Evolutionary conservation across 2,797 vertebrate genomes (phyloP).

Genomic region (Pagetopsis macropterus): DNA sequence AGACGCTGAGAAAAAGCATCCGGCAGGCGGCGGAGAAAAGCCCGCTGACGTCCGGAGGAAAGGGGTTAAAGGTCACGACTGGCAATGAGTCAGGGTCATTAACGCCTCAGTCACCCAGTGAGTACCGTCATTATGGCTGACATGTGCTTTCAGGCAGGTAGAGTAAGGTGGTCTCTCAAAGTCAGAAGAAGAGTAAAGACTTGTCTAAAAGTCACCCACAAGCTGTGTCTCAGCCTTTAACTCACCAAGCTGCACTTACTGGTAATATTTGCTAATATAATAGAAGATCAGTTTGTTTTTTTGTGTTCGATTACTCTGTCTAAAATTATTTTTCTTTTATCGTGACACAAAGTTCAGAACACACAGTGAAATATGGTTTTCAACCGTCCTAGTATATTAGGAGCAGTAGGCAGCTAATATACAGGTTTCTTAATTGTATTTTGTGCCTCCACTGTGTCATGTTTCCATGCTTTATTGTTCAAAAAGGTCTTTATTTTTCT

Average conservation of each 20-base stretch:
- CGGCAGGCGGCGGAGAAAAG: conserved; percentile 35
- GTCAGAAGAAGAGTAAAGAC: conserved; percentile 30
- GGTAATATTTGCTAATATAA: neutral
- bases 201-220: neutral
- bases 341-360: no score
- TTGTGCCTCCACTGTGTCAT: no score
- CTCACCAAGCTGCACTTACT: neutral
- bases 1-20: conserved; percentile 45
- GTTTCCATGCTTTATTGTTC: no score
- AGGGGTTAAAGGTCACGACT: conserved; percentile 40
- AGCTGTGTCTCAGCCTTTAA: neutral
- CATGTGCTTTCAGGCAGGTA: neutral
- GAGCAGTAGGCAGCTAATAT: no score
- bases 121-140: conserved; percentile 39
- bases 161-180: conserved; percentile 28
- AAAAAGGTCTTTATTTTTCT: no score
- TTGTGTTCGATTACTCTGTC: neutral
- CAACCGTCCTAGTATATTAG: no score
- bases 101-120: conserved; percentile 67
- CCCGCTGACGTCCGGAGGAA: conserved; percentile 28
- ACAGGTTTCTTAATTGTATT: no score
- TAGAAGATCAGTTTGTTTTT: neutral
- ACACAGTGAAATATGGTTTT: no score
- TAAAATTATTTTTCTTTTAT: no score
- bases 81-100: neutral